These are phyloP conservation scores for Typhlichthys eigenmanni DNA, from an alignment of 2,797 vertebrate species.

Conservation along the genomic window DNA sequence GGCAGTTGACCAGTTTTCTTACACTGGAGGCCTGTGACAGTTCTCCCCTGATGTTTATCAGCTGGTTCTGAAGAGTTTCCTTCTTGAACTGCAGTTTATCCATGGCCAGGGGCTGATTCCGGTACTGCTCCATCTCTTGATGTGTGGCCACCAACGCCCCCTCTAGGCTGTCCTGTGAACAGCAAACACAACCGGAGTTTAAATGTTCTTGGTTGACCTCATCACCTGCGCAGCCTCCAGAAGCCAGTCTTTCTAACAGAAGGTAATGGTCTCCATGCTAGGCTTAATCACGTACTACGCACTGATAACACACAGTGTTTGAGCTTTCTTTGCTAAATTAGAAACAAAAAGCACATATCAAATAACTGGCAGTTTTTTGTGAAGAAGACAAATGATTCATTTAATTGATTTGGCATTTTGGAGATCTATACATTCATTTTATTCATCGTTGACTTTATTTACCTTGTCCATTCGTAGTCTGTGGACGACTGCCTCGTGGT, in stretches of 20 bases:
- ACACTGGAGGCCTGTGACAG: conserved; percentile 94
- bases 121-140: conserved; percentile 93
- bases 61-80: conserved; percentile 92
- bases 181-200: conserved; percentile 12
- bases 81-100: conserved; percentile 92
- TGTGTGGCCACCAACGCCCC: conserved; percentile 91
- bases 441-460: neutral
- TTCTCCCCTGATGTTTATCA: conserved; percentile 93
- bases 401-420: no score
- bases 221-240: no score
- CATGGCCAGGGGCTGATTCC: conserved; percentile 81
- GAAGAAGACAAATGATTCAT: no score
- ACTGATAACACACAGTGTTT: no score
- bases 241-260: no score
- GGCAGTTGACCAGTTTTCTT: conserved; percentile 32
- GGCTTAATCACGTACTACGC: no score
- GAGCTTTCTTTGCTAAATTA: neutral
- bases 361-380: no score
- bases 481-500: conserved; percentile 90
- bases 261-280: no score
- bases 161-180: conserved; percentile 87
- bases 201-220: neutral
- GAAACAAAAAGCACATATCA: neutral
- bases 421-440: no score
- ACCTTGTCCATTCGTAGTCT: conserved; percentile 94